These are phyloP conservation scores for Drosophila kohkoa DNA, from an alignment of 1,140 invertebrate species.

Conservation along the genomic window DNA sequence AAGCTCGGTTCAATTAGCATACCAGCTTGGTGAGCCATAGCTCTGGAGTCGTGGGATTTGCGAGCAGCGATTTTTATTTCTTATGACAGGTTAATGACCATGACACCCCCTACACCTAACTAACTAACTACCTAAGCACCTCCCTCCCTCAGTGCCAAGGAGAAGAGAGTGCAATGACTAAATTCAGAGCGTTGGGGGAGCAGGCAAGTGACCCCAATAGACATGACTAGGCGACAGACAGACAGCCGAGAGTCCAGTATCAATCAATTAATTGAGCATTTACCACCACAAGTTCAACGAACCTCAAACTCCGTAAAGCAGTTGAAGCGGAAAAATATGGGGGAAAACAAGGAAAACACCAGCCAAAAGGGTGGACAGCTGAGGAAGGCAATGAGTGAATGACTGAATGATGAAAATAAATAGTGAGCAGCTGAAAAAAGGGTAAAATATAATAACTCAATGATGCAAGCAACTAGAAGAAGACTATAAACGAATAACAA, in stretches of 20 bases:
- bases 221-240: constrained; percentile 49
- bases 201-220: constrained; percentile 69
- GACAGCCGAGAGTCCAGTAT: constrained; percentile 49
- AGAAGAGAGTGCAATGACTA: constrained; percentile 55
- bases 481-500: no score
- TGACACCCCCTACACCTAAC: neutral
- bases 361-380: constrained; percentile 25
- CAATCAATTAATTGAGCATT: constrained; percentile 81
- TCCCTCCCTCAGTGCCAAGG: no score
- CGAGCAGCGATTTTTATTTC: constrained; percentile 58
- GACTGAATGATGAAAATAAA: no score
- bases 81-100: constrained; percentile 82
- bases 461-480: no score
- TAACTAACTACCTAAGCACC: no score
- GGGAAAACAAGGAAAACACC: constrained; percentile 21
- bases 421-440: no score
- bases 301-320: constrained; percentile 54
- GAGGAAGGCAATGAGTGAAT: neutral
- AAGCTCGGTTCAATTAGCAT: constrained; percentile 76
- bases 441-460: no score
- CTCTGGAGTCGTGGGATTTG: constrained; percentile 51
- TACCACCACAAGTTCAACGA: constrained; percentile 74
- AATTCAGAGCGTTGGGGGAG: constrained; percentile 38
- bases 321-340: constrained; percentile 43
- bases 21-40: constrained; percentile 68